phyloP scores from a whole-genome alignment of 2,113 vertebrate species.

The Prochilodus magdalenae region DNA sequence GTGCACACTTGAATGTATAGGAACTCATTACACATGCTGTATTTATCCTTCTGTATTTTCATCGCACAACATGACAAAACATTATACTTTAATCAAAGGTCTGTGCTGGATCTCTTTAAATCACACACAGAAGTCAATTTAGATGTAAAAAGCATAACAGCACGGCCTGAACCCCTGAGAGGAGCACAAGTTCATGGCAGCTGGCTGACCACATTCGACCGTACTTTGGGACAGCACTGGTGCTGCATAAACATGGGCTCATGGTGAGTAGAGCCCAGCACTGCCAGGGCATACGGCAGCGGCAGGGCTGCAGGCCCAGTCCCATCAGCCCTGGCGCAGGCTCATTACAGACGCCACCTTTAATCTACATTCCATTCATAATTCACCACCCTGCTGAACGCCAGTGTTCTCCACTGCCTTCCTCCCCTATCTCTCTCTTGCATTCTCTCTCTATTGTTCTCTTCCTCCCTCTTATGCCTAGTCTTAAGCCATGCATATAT shows the following conservation, averaged over 20 bases:
- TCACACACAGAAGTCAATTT: slow-evolving; percentile 24
- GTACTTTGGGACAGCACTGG: slow-evolving; percentile 10
- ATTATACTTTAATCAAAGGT: background rate
- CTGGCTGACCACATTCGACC: slow-evolving; percentile 34
- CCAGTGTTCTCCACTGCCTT: slow-evolving; percentile 47
- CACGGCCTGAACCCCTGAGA: slow-evolving; percentile 4
- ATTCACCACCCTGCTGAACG: slow-evolving; percentile 48
- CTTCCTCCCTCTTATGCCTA: slow-evolving; percentile 36
- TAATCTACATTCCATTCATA: slow-evolving; percentile 57
- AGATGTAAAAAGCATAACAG: slow-evolving; percentile 15
- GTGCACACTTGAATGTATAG: background rate
- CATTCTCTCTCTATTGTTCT: slow-evolving; percentile 27
- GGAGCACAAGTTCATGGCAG: background rate
- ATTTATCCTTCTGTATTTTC: background rate
- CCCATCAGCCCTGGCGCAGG: slow-evolving; percentile 36
- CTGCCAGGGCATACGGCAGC: background rate
- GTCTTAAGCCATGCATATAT: slow-evolving; percentile 57
- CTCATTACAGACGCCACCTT: slow-evolving; percentile 53
- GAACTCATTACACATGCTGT: background rate
- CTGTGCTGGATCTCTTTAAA: background rate
- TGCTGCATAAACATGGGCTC: slow-evolving; percentile 39
- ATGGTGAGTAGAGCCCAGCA: background rate
- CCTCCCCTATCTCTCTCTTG: slow-evolving; percentile 15
- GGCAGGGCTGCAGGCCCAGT: slow-evolving; percentile 20
- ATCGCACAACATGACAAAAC: background rate